A percentile compares a stretch with the other conserved stretches of the same genome.
phyloP scores from a whole-genome alignment of 2,797 vertebrate species.

The Cottoperca gobio region DNA sequence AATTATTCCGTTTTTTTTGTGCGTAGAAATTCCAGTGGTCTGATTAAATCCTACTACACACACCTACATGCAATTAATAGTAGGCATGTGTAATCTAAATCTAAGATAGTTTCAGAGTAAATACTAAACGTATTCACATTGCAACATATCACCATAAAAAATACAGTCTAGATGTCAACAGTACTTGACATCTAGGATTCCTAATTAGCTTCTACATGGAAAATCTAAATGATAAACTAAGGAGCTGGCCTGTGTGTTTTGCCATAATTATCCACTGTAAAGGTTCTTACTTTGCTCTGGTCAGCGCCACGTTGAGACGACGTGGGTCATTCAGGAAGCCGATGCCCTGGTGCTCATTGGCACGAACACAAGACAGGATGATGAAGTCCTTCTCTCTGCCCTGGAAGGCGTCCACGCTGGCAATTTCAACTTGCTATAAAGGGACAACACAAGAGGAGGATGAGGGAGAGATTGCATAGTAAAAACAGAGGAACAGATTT shows the following conservation, averaged over 20 bases:
- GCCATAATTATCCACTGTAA: not conserved
- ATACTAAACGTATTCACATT: not conserved
- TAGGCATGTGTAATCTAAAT: not conserved
- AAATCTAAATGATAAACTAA: not conserved
- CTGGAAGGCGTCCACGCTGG: slow-evolving; percentile 98
- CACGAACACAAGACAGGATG: slow-evolving; percentile 97
- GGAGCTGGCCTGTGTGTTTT: not conserved
- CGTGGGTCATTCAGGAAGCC: slow-evolving; percentile 98
- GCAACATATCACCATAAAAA: not conserved
- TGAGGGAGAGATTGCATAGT: not conserved
- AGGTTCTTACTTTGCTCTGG: slow-evolving; percentile 90
- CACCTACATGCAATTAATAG: not conserved
- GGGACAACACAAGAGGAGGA: not conserved
- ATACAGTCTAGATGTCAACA: not conserved
- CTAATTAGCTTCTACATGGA: not conserved
- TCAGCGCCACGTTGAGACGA: slow-evolving; percentile 96
- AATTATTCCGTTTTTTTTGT: not conserved
- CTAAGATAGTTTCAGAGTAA: not conserved
- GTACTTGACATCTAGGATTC: not conserved
- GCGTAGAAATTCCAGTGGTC: not conserved
- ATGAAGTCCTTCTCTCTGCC: slow-evolving; percentile 99
- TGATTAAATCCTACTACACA: not conserved
- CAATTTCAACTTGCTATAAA: slow-evolving; percentile 96
- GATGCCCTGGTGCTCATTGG: slow-evolving; percentile 98
- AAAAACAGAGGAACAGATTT: slow-evolving; percentile 1